These are phyloP conservation scores for Premnoplex brunnescens DNA, from an alignment of 2,797 vertebrate genomes.

Conservation along the genomic window DNA sequence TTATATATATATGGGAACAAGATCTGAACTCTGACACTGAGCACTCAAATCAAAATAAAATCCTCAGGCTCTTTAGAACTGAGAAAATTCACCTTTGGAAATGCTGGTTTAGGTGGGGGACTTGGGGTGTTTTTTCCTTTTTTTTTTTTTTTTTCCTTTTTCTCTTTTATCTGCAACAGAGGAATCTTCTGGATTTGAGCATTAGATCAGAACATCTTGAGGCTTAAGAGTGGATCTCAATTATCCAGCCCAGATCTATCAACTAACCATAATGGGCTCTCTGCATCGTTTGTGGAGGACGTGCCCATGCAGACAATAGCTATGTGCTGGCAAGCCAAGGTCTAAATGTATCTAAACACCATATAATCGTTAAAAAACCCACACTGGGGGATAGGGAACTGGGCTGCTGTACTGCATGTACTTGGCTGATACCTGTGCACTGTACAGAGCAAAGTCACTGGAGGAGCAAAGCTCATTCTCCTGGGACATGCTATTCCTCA, in stretches of 20 bases:
- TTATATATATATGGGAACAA: neutral
- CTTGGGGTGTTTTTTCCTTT: too few species aligned
- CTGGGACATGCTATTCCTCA: conserved; percentile 23
- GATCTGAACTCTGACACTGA: neutral
- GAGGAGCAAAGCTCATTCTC: neutral
- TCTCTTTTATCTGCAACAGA: neutral
- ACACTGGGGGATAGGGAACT: neutral
- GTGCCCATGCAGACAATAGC: conserved; percentile 35
- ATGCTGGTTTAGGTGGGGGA: neutral
- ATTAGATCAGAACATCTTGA: conserved; percentile 28
- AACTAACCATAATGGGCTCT: conserved; percentile 22
- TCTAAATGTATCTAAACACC: conserved; percentile 9
- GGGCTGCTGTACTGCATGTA: neutral
- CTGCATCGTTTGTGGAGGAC: conserved; percentile 25
- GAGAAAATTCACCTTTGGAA: neutral
- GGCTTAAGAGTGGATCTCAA: conserved; percentile 13
- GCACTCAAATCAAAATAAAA: neutral
- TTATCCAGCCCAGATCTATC: conserved; percentile 8
- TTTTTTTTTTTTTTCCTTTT: neutral
- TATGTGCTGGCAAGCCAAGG: conserved; percentile 10
- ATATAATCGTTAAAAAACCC: neutral
- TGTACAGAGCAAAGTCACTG: neutral
- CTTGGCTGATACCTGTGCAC: neutral
- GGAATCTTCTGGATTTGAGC: conserved; percentile 11
- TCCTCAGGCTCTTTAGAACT: neutral